Evolutionary conservation across 2,797 vertebrate species (phyloP), one percentile per base, ranked within the genome.

Genomic region (Sarcoramphus papa): DNA sequence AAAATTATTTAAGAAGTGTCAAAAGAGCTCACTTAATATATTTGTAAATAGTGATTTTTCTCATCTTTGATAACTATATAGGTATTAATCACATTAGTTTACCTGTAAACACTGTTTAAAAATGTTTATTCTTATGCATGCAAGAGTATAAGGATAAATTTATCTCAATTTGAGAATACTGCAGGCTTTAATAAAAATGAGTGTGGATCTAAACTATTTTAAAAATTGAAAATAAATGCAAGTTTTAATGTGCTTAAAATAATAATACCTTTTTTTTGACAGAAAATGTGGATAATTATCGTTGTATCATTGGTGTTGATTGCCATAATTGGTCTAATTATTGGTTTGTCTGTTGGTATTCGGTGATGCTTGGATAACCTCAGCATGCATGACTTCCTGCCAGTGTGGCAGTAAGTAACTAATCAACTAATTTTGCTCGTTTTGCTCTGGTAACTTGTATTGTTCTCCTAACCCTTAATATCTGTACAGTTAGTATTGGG

Each of bases 261-360:
- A 90, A 86, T 50, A 35, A 24, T 75, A 4, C 51, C 48, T 96
- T 94, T 67, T 96, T 97, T 98, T 98, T 97, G 97, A 97, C 99
- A 99, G 99, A 99, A 99, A 99, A 98, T 98, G 95, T 98, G 99
- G 95, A 98, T 99, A 97, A 97, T 99, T 97, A 98, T 98, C 83
- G 97, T 98, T 85, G 98, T 98, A 95, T 96, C 98, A 59, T 93
- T 99, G 98, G 98, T 98, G 96, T 97, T 99, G 96, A 95, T 99
- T 94, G 98, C 98, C 85, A 90, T 99, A 95, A 96, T 99, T 93
- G 98, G 98, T 96, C 98, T 99, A 95, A 99, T 99, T 93, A 97
- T 99, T 92, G 99, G 99, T 92, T 98, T 99, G 92, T 99, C 98
- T 93, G 98, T 99, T 48, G 99, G 99, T 97, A 97, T 99, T 97